Evolutionary conservation across 2,113 vertebrate genomes (phyloP).

Genomic region (Fulica atra): DNA sequence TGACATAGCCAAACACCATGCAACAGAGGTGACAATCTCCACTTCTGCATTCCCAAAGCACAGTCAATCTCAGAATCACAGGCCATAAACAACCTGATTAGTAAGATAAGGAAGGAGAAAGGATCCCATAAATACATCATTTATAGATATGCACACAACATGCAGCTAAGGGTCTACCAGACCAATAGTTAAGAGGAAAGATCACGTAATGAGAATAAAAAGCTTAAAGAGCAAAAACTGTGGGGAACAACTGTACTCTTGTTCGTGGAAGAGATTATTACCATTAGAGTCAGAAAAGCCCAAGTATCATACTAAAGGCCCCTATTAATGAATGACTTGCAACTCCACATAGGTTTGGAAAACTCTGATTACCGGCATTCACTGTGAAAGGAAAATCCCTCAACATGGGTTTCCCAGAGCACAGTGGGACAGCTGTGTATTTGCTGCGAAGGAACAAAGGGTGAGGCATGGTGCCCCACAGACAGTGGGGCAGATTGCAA

Average conservation of each 20-base stretch:
- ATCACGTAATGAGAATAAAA: background rate
- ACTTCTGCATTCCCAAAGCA: background rate
- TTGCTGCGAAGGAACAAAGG: background rate
- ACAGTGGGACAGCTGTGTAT: background rate
- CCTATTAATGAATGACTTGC: background rate
- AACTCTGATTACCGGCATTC: background rate
- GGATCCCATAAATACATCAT: background rate
- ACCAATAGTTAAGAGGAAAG: background rate
- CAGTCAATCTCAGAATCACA: background rate
- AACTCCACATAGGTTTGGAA: background rate
- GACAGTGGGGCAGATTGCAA: background rate
- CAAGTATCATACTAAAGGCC: background rate
- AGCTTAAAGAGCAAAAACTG: background rate
- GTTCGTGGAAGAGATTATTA: background rate
- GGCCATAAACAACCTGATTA: conserved; percentile 8
- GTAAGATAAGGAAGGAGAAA: background rate
- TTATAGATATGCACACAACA: background rate
- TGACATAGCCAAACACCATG: background rate
- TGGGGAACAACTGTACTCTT: background rate
- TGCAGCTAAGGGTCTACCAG: background rate
- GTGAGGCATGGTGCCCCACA: background rate
- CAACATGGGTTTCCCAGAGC: background rate
- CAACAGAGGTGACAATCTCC: background rate
- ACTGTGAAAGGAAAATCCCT: background rate
- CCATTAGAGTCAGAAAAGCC: background rate